Conservation (phyloP, 2,113 vertebrate species). For the Platycercus adscitus region DNA sequence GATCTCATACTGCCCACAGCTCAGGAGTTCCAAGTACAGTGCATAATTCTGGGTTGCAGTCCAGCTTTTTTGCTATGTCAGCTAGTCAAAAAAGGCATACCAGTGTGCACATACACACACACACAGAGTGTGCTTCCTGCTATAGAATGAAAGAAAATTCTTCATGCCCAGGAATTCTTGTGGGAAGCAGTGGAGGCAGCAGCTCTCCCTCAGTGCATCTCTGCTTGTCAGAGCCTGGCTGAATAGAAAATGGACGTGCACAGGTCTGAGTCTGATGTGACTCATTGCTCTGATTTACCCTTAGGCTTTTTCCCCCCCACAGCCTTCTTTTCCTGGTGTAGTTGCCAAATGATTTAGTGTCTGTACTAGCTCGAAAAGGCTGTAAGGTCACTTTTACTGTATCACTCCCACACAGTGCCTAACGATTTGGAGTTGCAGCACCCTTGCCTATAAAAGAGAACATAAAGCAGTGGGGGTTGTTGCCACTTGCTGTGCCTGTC, state of each 20-base stretch:
- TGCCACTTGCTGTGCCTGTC: neutral
- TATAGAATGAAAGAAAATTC: neutral
- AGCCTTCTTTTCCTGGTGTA: neutral
- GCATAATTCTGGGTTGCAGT: neutral
- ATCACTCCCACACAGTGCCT: neutral
- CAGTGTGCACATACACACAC: accelerated
- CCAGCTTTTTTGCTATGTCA: neutral
- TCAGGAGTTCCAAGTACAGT: neutral
- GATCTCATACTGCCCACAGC: neutral
- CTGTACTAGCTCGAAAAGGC: neutral
- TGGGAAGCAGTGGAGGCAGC: neutral
- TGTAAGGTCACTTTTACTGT: constrained; percentile 18
- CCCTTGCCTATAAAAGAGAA: constrained; percentile 22
- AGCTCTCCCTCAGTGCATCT: neutral
- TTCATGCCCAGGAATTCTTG: neutral
- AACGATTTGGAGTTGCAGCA: neutral
- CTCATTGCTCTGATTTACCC: neutral
- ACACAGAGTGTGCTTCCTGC: neutral
- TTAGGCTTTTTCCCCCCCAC: neutral
- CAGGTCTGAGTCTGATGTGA: neutral
- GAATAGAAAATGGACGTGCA: accelerated
- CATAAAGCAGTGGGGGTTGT: neutral
- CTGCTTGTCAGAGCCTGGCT: neutral
- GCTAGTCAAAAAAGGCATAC: neutral
- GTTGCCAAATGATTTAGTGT: neutral